These are phyloP conservation scores for Abrostola tripartita DNA, from an alignment of 2,888 invertebrate genomes.

Conservation along the genomic window DNA sequence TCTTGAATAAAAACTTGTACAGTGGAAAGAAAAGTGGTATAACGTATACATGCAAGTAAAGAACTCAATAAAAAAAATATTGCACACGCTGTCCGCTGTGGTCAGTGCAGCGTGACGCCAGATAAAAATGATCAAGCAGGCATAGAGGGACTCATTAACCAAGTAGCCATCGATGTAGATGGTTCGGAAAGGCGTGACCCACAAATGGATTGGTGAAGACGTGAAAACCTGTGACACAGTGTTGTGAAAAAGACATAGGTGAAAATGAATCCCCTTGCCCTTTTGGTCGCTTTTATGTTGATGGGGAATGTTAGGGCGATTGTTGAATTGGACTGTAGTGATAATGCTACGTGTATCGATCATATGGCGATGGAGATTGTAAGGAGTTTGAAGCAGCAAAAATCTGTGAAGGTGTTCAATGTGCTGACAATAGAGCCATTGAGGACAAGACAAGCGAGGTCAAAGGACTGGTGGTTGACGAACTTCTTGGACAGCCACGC, in stretches of 20 bases:
- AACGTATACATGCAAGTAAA: slow-evolving; percentile 67
- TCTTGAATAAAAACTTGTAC: slow-evolving; percentile 61
- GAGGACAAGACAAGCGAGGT: slow-evolving; percentile 74
- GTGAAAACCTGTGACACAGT: slow-evolving; percentile 59
- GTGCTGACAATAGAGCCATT: slow-evolving; percentile 88
- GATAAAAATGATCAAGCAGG: slow-evolving; percentile 84
- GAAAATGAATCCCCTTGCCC: slow-evolving; percentile 82
- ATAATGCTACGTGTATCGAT: slow-evolving; percentile 89
- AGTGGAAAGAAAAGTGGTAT: slow-evolving; percentile 79
- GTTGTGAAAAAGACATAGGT: slow-evolving; percentile 73
- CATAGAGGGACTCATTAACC: slow-evolving; percentile 80
- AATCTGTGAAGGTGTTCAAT: slow-evolving; percentile 86
- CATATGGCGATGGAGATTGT: slow-evolving; percentile 84
- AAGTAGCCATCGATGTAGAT: slow-evolving; percentile 80
- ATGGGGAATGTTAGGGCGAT: slow-evolving; percentile 73
- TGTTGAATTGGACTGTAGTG: slow-evolving; percentile 86
- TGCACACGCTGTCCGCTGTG: slow-evolving; percentile 70
- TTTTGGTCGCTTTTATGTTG: slow-evolving; percentile 74
- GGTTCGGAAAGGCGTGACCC: slow-evolving; percentile 77
- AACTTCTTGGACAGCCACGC: slow-evolving; percentile 85
- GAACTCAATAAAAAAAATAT: slow-evolving; percentile 73
- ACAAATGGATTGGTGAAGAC: slow-evolving; percentile 82
- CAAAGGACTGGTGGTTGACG: slow-evolving; percentile 74
- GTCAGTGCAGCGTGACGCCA: slow-evolving; percentile 81
- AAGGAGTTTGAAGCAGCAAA: slow-evolving; percentile 85